A percentile compares a stretch with the other conserved stretches of the same genome.
These are phyloP conservation scores for Pedetes capensis DNA, from an alignment of 2,113 vertebrate species.

Conservation along the genomic window DNA sequence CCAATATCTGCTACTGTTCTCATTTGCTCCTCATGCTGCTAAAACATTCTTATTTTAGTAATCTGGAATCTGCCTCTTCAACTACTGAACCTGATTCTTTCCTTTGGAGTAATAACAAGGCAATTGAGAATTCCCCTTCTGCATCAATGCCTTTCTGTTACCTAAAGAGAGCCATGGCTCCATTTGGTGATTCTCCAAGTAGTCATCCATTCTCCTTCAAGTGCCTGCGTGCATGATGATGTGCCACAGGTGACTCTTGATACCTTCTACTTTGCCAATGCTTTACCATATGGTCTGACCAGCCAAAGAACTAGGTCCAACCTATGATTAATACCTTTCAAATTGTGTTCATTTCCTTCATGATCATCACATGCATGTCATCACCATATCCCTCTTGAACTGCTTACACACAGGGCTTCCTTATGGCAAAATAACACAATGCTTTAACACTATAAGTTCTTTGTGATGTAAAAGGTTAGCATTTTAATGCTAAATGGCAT, in stretches of 20 bases:
- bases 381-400: not conserved
- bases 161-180: not conserved
- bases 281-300: not conserved
- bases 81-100: not conserved
- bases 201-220: not conserved
- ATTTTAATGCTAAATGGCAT: not conserved
- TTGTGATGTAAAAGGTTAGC: not conserved
- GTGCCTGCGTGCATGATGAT: not conserved
- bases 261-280: not conserved
- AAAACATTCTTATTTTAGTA: not conserved
- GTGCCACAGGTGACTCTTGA: not conserved
- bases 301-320: not conserved
- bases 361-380: not conserved
- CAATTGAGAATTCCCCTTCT: not conserved
- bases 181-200: not conserved
- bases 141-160: not conserved
- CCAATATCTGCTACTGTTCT: not conserved
- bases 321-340: not conserved
- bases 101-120: not conserved
- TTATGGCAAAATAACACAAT: not conserved
- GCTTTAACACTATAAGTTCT: not conserved
- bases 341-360: not conserved
- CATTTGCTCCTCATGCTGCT: not conserved
- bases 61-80: not conserved
- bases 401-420: not conserved